These are phyloP conservation scores for Pollenia labialis DNA, from an alignment of 2,888 invertebrate species.

Conservation along the genomic window DNA sequence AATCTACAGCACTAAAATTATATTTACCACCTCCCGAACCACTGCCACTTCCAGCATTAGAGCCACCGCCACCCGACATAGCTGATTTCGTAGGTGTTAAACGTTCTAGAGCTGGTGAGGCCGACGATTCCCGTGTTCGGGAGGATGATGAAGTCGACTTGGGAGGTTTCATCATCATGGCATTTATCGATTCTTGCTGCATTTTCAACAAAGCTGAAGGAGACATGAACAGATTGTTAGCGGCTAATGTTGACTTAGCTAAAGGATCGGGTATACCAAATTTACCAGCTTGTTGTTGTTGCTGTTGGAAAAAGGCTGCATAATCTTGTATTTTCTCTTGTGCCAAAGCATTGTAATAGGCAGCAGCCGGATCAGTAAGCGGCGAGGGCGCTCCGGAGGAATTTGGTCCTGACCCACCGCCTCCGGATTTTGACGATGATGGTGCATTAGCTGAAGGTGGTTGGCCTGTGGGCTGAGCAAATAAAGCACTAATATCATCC, in stretches of 20 bases:
- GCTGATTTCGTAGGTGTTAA: slow-evolving; percentile 82
- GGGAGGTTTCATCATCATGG: slow-evolving; percentile 86
- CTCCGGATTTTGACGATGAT: slow-evolving; percentile 73
- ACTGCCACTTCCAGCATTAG: slow-evolving; percentile 75
- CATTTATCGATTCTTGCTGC: slow-evolving; percentile 85
- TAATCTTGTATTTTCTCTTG: slow-evolving; percentile 85
- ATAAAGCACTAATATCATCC: slow-evolving; percentile 82
- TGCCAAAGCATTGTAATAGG: slow-evolving; percentile 82
- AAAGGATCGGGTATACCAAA: slow-evolving; percentile 89
- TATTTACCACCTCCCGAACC: slow-evolving; percentile 78
- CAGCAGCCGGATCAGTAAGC: slow-evolving; percentile 79
- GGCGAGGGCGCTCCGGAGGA: slow-evolving; percentile 77
- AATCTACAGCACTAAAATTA: slow-evolving; percentile 84
- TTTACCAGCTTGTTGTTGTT: slow-evolving; percentile 83
- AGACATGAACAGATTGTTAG: slow-evolving; percentile 91
- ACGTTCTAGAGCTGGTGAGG: slow-evolving; percentile 82
- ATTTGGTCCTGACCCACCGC: slow-evolving; percentile 74
- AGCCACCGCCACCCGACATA: slow-evolving; percentile 74
- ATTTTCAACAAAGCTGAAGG: slow-evolving; percentile 89
- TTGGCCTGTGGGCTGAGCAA: slow-evolving; percentile 80
- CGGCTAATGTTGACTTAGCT: slow-evolving; percentile 90
- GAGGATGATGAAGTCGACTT: slow-evolving; percentile 83
- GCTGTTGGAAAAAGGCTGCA: slow-evolving; percentile 84
- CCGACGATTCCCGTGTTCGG: slow-evolving; percentile 83
- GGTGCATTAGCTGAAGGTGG: slow-evolving; percentile 73